Evolutionary conservation across 2,888 invertebrate genomes (phyloP), one percentile per base, ranked within the genome.

Genomic region (Orchesella flavescens): DNA sequence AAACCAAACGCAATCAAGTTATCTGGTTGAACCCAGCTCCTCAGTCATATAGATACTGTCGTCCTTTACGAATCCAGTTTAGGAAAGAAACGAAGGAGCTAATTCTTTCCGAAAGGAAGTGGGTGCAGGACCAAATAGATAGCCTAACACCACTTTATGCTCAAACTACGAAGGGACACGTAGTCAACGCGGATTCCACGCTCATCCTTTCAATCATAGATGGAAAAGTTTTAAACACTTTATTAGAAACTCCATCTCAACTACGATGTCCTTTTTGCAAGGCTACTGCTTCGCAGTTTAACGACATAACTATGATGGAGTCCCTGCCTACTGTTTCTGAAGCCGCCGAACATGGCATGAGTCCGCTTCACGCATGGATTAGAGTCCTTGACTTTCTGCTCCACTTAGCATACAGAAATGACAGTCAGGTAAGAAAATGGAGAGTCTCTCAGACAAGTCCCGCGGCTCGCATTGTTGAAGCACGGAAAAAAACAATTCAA

Each of bases 361-460:
- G 78, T 23, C 78, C 78, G 21, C 44, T 78, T 1, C 78, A 78
- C 17, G 63, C 63, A 12, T 78, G 78, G 78, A 78, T 78, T 23
- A 57, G 78, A 12, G 17, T 13, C 2, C n/a, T 69, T 10, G 69
- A 68, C n/a, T 59, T 78, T 17, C 9, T 55, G 3, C 46, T 69
- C 13, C 68, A 69, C n/a, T n/a, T 78, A 17, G 55, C 43, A 7
- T 78, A 78, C 17, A 55, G 23, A 57, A 59, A 55, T 17, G 21
- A 71, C 9, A 10, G 15, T 15, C 7, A 7, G 10, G 19, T 69
- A 12, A 15, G 4, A 10, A 69, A 34, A 44, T 69, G 69, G 69
- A 17, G 24, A 44, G 46, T 44, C 1, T 17, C 10, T 24, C 19
- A 46, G 24, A 46, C 1, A n/a, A 17, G 5, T 9, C 49, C 2